Percentiles rank a stretch among this genome's conserved stretches.
Evolutionary conservation across 2,797 vertebrate species (phyloP).

Genomic region (Pteropus rufus): DNA sequence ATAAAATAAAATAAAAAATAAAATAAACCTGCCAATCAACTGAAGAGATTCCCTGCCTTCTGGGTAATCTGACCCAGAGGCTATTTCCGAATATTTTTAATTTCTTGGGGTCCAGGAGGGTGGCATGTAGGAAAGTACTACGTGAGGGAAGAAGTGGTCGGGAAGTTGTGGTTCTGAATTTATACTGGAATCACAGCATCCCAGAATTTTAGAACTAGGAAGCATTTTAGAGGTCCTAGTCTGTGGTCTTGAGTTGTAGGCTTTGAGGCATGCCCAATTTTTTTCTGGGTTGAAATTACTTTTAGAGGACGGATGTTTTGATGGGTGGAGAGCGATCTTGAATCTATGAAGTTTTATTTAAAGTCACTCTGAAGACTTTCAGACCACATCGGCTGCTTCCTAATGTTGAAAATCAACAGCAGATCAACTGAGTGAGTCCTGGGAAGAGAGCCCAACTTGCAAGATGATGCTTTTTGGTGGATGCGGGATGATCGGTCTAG

Average conservation of each 20-base stretch:
- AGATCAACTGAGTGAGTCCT: neutral
- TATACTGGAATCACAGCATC: neutral
- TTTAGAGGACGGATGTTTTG: neutral
- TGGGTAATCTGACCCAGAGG: neutral
- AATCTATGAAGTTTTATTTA: conserved; percentile 14
- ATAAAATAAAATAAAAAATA: too few species aligned
- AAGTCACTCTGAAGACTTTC: conserved; percentile 4
- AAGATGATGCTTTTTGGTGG: neutral
- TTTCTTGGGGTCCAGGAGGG: neutral
- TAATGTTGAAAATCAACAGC: neutral
- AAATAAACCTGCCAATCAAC: neutral
- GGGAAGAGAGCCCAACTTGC: neutral
- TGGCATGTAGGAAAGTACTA: neutral
- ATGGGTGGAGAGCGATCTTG: neutral
- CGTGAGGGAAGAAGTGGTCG: neutral
- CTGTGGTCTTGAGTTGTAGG: neutral
- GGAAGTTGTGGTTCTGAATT: neutral
- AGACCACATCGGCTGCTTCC: neutral
- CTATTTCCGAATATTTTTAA: neutral
- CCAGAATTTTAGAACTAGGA: neutral
- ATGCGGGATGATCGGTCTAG: fast-evolving
- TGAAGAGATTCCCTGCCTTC: neutral
- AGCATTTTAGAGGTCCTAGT: neutral
- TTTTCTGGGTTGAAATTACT: neutral
- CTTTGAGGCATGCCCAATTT: neutral